Base-by-base conservation (phyloP, 2,888 invertebrate species). In the Drosophila leonis region DNA sequence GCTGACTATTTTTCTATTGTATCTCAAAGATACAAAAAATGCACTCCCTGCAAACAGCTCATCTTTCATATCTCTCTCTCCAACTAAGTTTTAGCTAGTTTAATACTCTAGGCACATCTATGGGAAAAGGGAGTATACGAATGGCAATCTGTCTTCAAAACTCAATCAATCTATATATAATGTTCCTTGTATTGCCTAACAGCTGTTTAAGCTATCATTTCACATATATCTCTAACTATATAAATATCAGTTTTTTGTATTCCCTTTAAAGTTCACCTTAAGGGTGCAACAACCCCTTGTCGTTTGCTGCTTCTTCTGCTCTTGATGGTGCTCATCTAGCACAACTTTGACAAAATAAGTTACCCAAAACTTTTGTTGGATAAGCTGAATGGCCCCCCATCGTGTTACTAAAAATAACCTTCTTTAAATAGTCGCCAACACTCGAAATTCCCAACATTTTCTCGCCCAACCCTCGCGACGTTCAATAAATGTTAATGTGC, bases 401-500 rank as follows among this genome's bases (percentile, higher is more conserved):
- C 6, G 0, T 15, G 12, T 18, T 9, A 37, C 35, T n/a, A 37
- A 27, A 37, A 37, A 54, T 49, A 49, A 27, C 52, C n/a, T 12
- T 33, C 49, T 20, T 49, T 31, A 49, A 49, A 49, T 52, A 35
- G 51, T 52, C 24, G 20, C 20, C 33, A 20, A 35, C 51, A 24
- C 18, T 27, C 27, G n/a, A 54, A 52, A 54, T 35, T 52, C 35
- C 24, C 27, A n/a, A 8, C 27, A 54, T 15, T 37, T 39, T 20
- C 35, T 24, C 24, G 20, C 15, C 52, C 52, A 66, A 56, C 80
- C 81, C 64, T 57, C 44, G 57, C 56, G 33, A 37, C 64, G 42
- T 59, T 77, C 78, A 66, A 78, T 78, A 69, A 81, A 81, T 78
- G 78, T 81, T 65, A 78, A 78, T 81, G 65, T 72, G 78, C 67